Evolutionary conservation across 2,888 invertebrate species (phyloP), one percentile per base, ranked within the genome.

Genomic region (Microplitis deprimator): DNA sequence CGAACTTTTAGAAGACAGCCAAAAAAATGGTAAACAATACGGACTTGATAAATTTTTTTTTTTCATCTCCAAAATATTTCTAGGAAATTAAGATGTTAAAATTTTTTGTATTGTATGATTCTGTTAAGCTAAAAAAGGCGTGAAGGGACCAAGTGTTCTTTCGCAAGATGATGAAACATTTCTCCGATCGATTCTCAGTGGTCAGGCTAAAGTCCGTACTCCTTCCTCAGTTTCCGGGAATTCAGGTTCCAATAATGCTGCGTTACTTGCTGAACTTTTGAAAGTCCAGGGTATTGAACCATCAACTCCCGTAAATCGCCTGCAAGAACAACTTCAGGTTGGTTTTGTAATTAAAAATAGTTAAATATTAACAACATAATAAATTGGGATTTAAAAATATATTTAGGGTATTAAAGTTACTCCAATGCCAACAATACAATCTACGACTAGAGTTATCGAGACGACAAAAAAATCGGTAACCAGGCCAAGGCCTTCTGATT

Each of bases 271-370:
- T 0, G 93, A 94, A 3, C 89, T 94, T 75, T 90, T 95, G 70
- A 94, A 94, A 89, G 93, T 94, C 83, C 93, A 94, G 85, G 94
- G 94, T 62, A 94, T 95, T 82, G 94, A 93, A 77, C 94, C 95
- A 4, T 91, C 93, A n/a, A 94, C 94, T 79, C 93, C 94, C 82
- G 74, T 84, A 1, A 92, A 92, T 89, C 91, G 91, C 75, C 89
- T 93, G 85, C 91, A 92, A 83, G 92, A 92, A 83, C 92, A 93
- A 89, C 89, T 92, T 75, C 91, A 91, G 87, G 90, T 91, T 78
- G 91, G 92, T 87, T 93, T 93, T 89, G 91, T 92, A 91, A 80
- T 90, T 40, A 10, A 41, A 39, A 29, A 4, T 29, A 29, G 4
- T 29, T 29, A 29, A 29, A 29, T 29, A 29, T 29, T 29, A 29